Percentiles rank a stretch among this genome's conserved stretches.
Evolutionary conservation across 2,113 vertebrate species (phyloP).

Genomic region (Collichthys lucidus): DNA sequence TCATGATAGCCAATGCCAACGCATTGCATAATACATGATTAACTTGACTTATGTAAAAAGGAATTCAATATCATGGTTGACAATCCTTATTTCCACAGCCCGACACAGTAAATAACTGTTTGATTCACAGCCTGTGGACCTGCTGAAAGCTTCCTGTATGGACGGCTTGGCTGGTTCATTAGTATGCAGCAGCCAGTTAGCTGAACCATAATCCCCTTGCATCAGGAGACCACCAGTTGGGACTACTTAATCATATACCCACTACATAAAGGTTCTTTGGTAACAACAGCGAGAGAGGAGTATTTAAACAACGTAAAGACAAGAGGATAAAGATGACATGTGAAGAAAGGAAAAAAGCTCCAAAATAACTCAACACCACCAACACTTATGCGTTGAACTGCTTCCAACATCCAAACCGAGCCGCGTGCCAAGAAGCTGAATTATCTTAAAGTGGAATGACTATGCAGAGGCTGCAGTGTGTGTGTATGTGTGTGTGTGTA

Average conservation of each 20-base stretch:
- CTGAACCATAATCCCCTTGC: conserved; percentile 63
- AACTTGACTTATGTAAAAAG: not conserved
- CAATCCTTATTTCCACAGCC: not conserved
- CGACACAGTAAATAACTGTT: conserved; percentile 1
- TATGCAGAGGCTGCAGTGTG: conserved; percentile 20
- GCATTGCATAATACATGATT: not conserved
- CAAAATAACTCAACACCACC: conserved; percentile 39
- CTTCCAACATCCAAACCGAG: conserved; percentile 45
- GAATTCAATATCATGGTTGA: not conserved
- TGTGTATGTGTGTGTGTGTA: not conserved
- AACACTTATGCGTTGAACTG: conserved; percentile 31
- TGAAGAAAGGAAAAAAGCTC: conserved; percentile 22
- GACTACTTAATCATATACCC: conserved; percentile 57
- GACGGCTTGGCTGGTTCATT: not conserved
- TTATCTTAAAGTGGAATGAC: conserved; percentile 38
- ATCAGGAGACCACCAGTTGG: conserved; percentile 48
- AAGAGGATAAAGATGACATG: conserved; percentile 17
- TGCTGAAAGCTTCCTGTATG: not conserved
- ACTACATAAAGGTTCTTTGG: conserved; percentile 34
- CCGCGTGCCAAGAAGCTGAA: conserved; percentile 51
- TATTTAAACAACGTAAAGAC: conserved; percentile 15
- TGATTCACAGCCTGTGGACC: conserved; percentile 7
- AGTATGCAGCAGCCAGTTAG: conserved; percentile 47
- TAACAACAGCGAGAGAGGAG: conserved; percentile 31
- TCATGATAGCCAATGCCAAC: not conserved